Evolutionary conservation across 64 coral and sea anemone genomes (phyloP).

Genomic region (Porites australiensis): DNA sequence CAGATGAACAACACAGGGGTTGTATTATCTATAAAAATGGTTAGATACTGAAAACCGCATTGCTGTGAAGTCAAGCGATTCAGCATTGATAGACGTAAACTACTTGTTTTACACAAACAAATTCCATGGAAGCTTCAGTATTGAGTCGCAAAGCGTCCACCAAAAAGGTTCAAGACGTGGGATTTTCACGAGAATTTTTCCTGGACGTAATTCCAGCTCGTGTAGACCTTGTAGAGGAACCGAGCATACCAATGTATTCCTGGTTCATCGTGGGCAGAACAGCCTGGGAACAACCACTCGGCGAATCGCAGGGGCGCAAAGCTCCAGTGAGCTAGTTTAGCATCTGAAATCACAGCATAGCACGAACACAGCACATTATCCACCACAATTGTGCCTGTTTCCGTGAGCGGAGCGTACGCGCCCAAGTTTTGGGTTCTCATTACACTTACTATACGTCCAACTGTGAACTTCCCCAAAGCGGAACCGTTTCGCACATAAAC

Average conservation of each 20-base stretch:
- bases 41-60: neutral
- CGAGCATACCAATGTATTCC: slow-evolving; percentile 86
- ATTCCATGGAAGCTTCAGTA: neutral
- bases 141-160: neutral
- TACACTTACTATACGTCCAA: slow-evolving; percentile 51
- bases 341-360: slow-evolving; percentile 73
- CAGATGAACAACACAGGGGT: neutral
- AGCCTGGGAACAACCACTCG: slow-evolving; percentile 51
- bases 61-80: slow-evolving; percentile 16
- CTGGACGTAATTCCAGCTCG: slow-evolving; percentile 40
- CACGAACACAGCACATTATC: slow-evolving; percentile 75
- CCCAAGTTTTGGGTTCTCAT: slow-evolving; percentile 27
- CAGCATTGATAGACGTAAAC: neutral
- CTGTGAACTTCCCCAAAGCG: slow-evolving; percentile 55
- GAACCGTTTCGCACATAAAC: slow-evolving; percentile 69
- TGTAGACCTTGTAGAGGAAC: slow-evolving; percentile 50
- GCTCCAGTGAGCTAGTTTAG: slow-evolving; percentile 75
- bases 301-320: slow-evolving; percentile 70
- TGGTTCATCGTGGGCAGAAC: slow-evolving; percentile 1
- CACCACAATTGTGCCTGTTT: slow-evolving; percentile 82
- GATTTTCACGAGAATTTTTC: neutral
- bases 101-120: neutral
- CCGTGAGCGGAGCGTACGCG: slow-evolving; percentile 82
- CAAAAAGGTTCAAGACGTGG: neutral
- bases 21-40: neutral